phyloP scores from a whole-genome alignment of 1,140 invertebrate species.

The Gonatopus flavifemur region DNA sequence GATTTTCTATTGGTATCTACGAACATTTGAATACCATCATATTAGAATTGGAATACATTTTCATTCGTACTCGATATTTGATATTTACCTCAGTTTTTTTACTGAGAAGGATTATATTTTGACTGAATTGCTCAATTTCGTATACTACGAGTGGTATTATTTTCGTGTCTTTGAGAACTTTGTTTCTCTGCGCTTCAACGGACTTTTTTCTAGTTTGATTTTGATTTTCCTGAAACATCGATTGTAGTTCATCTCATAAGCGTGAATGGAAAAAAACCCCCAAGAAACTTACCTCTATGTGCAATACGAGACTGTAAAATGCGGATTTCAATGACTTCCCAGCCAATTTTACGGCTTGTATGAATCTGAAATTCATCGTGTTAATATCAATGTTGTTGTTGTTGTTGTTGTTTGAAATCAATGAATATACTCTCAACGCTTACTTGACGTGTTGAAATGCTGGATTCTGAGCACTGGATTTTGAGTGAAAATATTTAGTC shows the following conservation, averaged over 20 bases:
- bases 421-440: conserved; percentile 9
- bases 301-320: conserved; percentile 60
- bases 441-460: conserved; percentile 57
- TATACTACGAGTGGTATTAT: conserved; percentile 62
- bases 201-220: conserved; percentile 38
- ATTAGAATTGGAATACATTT: background rate
- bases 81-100: conserved; percentile 60
- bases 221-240: conserved; percentile 39
- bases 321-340: conserved; percentile 60
- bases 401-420: too few relatives aligned
- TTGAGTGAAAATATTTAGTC: conserved; percentile 57
- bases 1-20: conserved; percentile 56
- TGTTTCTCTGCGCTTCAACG: conserved; percentile 54
- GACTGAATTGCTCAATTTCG: conserved; percentile 64
- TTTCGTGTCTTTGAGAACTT: conserved; percentile 63
- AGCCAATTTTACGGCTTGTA: conserved; percentile 60
- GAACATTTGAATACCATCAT: conserved; percentile 10
- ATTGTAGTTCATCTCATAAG: too few relatives aligned
- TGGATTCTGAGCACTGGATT: conserved; percentile 49
- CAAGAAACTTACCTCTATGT: conserved; percentile 55
- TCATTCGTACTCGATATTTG: background rate
- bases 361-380: conserved; percentile 60
- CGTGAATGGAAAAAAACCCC: background rate
- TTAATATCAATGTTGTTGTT: too few relatives aligned
- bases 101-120: conserved; percentile 60